These are phyloP conservation scores for Drosophila pachea DNA, from an alignment of 1,140 invertebrate species.

Conservation along the genomic window DNA sequence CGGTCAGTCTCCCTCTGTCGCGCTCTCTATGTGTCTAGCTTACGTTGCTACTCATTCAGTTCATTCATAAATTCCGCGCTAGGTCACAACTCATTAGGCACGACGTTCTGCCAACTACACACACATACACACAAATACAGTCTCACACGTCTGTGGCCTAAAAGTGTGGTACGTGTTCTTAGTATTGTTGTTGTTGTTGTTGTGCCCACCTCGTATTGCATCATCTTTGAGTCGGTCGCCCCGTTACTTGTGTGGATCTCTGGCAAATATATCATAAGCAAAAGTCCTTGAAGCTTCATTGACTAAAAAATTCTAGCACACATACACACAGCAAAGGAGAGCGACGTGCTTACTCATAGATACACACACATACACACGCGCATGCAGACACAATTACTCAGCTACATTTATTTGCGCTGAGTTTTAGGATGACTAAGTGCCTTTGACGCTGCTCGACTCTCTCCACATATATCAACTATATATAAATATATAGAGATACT, in stretches of 20 bases:
- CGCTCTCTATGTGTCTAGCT: neutral
- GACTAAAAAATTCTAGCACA: constrained; percentile 67
- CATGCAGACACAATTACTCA: constrained; percentile 62
- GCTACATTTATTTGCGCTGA: constrained; percentile 57
- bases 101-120: constrained; percentile 45
- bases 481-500: constrained; percentile 9
- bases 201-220: constrained; percentile 62
- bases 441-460: constrained; percentile 41
- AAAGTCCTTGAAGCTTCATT: constrained; percentile 77
- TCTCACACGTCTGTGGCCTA: constrained; percentile 42
- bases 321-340: constrained; percentile 12
- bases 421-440: constrained; percentile 69
- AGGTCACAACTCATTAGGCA: constrained; percentile 76
- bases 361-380: no score
- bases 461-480: constrained; percentile 2
- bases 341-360: constrained; percentile 32
- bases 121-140: constrained; percentile 22
- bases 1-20: neutral
- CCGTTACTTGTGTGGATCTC: constrained; percentile 26
- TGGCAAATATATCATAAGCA: constrained; percentile 72
- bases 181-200: constrained; percentile 11
- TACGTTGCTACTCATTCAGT: constrained; percentile 41
- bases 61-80: constrained; percentile 75
- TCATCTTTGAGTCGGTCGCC: constrained; percentile 62
- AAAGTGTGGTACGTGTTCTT: constrained; percentile 32